These are phyloP conservation scores for Eupsittula cactorum DNA, from an alignment of 2,113 vertebrate species.

Conservation along the genomic window DNA sequence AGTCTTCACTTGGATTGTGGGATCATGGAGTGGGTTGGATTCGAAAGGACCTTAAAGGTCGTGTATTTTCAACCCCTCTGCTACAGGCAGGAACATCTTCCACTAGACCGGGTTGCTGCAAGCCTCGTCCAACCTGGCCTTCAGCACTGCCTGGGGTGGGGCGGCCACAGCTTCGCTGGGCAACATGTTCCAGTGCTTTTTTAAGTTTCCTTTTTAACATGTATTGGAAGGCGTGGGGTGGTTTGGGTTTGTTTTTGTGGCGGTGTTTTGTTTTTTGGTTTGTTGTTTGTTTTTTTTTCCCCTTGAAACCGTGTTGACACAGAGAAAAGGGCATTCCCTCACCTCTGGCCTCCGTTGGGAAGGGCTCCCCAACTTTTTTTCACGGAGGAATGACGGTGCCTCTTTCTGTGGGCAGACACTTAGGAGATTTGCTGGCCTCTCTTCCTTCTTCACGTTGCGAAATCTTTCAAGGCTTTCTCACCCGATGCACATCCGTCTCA, in stretches of 20 bases:
- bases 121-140: not conserved
- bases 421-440: not conserved
- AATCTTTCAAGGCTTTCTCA: not conserved
- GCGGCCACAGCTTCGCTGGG: not conserved
- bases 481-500: not conserved
- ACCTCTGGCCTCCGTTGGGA: not conserved
- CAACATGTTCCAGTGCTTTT: not conserved
- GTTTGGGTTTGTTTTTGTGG: not conserved
- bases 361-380: not conserved
- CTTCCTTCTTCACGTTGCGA: slow-evolving; percentile 22
- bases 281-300: not conserved
- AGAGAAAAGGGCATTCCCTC: not conserved
- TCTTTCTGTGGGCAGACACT: not conserved
- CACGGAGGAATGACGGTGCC: not conserved
- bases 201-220: not conserved
- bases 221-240: not conserved
- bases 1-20: not conserved
- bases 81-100: not conserved
- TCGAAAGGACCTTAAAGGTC: not conserved
- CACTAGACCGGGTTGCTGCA: not conserved
- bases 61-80: not conserved
- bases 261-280: not conserved
- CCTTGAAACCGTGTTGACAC: not conserved
- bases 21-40: not conserved
- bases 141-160: not conserved